Evolutionary conservation across 35 echinoderm and acorn worm genomes (phyloP), one percentile per base, ranked within the genome.

Genomic region (Diadema setosum): DNA sequence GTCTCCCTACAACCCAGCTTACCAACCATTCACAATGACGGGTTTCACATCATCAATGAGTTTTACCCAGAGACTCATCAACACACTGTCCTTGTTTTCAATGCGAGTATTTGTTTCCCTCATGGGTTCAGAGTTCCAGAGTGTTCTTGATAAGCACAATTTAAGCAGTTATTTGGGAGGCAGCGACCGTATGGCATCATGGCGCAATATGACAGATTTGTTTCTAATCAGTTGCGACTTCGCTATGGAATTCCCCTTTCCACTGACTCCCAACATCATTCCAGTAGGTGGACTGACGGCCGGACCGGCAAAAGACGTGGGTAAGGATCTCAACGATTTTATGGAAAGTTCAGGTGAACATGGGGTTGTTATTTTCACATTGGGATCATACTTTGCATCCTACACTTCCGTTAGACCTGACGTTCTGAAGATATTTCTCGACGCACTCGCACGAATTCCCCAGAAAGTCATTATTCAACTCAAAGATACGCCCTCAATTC

Each of bases 251-350:
- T 86, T 87, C 30, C 75, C 83, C 44, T 56, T 83, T 24, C 90
- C 93, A 14, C 42, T 84, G 14, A 58, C 70, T 58, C 93, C 93
- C 0, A 58, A 87, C 35, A 24, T 80, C 15, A 63, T 86, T 20
- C 55, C 82, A 5, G 80, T 95, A 58, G 93, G 93, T 32, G 93
- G 93, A 9, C 35, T 91, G 14, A 83, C 84, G 30, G 56, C 83
- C 2, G 21, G 42, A 81, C 82, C 56, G 30, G 42, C 70, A 17
- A 81, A 82, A 2, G 18, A 83, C 18, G 37, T 94, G 3, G 23
- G 34, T 56, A n/a, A 95, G 88, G 84, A 95, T 15, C 18, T 91
- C 3, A 89, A 95, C 70, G 59, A 46, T 3, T 95, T 95, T 30
- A 87, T 95, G 74, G 44, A 84, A 27, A 80, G 83, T 43, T 82